Base-by-base conservation (phyloP, 2,113 vertebrate genomes). In the Oreochromis niloticus region DNA sequence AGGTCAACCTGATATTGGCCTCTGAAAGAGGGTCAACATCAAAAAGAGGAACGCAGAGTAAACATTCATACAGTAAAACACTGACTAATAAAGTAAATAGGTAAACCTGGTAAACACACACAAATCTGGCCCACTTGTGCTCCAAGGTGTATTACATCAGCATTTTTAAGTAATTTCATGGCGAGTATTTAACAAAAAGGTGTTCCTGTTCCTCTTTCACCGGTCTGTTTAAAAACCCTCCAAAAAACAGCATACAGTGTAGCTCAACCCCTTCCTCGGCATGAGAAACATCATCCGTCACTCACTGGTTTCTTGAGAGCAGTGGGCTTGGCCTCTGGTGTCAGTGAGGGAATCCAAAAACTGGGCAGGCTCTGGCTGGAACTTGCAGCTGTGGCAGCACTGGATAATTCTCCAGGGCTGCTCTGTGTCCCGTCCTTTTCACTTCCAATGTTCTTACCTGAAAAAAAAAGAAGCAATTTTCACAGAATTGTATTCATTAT, bases 331-430 rank as follows among this genome's bases (percentile, higher is more conserved):
- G 97, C 96, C 88, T 98, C 97, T 0, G 98, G 98, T 0, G 98
- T 98, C 81, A 98, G 95, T 0, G 96, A 97, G 1, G 98, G 98
- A 48, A 98, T 96, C 98, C 98, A 98, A 90, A 98, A 98, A 83
- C 98, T 98, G 84, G 98, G 98, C 71, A 98, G 95, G 43, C 57
- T 83, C 56, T 95, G 90, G 68, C 90, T 88, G 71, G 94, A 94
- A 3, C 81, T 19, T 14, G 85, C 14, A 2, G 78, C 56, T 10
- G 89, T 32, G 22, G 13, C 19, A 3, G 81, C 14, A 5, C 82
- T 68, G 50, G 94, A 95, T 50, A 63, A 85, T 59, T 82, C 63
- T 3, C 90, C 96, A 17, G 93, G 78, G 19, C 93, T 91, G 27
- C 88, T 55, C 3, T 85, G 71, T 6, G 50, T 3, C 14, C 48